phyloP scores from a whole-genome alignment of 2,797 vertebrate species.

The Iguana delicatissima region DNA sequence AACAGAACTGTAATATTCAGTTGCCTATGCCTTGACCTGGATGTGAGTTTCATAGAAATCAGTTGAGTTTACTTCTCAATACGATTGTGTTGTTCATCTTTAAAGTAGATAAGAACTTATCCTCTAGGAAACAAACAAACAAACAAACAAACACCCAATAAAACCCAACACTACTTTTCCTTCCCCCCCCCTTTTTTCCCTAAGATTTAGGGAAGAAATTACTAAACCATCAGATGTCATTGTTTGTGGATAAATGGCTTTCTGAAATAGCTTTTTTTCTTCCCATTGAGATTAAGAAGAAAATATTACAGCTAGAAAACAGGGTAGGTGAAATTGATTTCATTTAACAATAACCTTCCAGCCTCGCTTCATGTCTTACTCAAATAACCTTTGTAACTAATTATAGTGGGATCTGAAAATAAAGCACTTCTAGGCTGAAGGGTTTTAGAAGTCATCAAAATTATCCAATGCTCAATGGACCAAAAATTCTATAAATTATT shows the following conservation, averaged over 20 bases:
- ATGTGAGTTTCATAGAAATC: not conserved
- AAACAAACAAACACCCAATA: not conserved
- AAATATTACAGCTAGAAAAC: slow-evolving; percentile 68
- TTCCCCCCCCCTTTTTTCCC: not conserved
- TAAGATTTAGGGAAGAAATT: slow-evolving; percentile 50
- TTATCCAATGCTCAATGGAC: slow-evolving; percentile 67
- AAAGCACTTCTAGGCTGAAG: slow-evolving; percentile 66
- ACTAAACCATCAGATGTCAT: slow-evolving; percentile 31
- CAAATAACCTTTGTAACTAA: slow-evolving; percentile 73
- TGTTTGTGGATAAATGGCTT: slow-evolving; percentile 62
- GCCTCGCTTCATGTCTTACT: slow-evolving; percentile 51
- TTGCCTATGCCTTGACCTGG: no score
- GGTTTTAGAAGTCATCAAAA: slow-evolving; percentile 69
- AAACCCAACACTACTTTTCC: not conserved
- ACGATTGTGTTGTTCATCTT: slow-evolving; percentile 3
- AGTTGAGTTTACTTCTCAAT: not conserved
- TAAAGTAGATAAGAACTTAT: slow-evolving; percentile 3
- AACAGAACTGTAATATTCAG: no score
- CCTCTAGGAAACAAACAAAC: slow-evolving; percentile 1
- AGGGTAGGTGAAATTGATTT: slow-evolving; percentile 69
- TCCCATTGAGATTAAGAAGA: slow-evolving; percentile 58
- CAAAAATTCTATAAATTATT: slow-evolving; percentile 67
- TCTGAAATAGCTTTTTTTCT: slow-evolving; percentile 53
- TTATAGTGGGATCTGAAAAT: slow-evolving; percentile 67
- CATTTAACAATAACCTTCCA: slow-evolving; percentile 70